Evolutionary conservation across 2,113 vertebrate species (phyloP).

Genomic region (Heterotilapia buettikoferi): DNA sequence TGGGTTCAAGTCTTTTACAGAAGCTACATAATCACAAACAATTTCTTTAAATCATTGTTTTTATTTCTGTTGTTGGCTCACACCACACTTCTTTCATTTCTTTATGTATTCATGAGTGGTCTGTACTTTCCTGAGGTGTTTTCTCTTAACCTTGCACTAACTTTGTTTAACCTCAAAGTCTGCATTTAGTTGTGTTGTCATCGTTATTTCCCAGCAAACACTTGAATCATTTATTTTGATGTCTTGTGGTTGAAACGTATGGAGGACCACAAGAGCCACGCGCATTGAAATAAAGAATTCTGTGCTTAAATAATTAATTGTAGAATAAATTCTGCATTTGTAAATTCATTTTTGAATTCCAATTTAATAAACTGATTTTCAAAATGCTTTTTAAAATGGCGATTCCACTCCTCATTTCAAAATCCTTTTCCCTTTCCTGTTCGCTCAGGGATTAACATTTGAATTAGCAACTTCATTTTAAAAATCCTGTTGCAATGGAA

Average conservation of each 20-base stretch:
- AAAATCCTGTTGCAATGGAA: too few species aligned
- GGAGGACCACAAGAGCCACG: background rate
- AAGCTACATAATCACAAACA: background rate
- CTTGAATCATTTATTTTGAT: background rate
- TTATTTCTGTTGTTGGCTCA: background rate
- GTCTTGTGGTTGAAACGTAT: background rate
- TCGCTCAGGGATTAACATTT: too few species aligned
- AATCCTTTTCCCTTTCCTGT: too few species aligned
- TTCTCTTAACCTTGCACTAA: background rate
- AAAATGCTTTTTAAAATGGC: background rate
- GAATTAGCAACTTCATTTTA: too few species aligned
- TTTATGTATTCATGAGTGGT: background rate
- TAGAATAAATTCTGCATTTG: background rate
- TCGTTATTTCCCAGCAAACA: background rate
- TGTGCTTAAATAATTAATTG: background rate
- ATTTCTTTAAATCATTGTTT: background rate
- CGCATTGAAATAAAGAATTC: background rate
- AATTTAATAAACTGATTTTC: background rate
- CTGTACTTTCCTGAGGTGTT: background rate
- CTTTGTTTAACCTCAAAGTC: background rate
- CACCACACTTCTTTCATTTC: background rate
- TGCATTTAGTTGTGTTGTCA: background rate
- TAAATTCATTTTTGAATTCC: background rate
- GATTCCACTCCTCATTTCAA: too few species aligned
- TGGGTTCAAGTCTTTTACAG: background rate